Conservation (phyloP, 2,113 vertebrate genomes). For the Astur gentilis region DNA sequence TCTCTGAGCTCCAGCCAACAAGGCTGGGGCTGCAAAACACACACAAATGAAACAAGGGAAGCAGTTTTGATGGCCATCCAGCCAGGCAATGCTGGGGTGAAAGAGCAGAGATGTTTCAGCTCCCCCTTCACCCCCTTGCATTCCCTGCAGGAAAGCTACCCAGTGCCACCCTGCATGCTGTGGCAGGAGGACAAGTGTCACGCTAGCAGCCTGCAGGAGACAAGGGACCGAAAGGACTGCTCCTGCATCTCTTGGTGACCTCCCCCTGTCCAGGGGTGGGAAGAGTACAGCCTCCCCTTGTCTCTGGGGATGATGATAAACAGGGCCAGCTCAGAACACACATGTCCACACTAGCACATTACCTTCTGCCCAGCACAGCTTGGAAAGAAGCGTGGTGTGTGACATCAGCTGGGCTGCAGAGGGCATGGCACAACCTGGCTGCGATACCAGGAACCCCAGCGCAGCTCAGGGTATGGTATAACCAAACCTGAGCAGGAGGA, state of each 20-base stretch:
- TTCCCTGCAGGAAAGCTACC: too few species aligned
- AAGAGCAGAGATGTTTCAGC: neutral
- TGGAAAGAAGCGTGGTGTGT: accelerated
- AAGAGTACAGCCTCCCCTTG: neutral
- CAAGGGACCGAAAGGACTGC: neutral
- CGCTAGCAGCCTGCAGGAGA: neutral
- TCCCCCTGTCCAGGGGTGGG: neutral
- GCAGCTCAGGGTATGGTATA: neutral
- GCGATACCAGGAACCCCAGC: accelerated
- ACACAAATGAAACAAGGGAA: accelerated
- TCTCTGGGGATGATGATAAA: neutral
- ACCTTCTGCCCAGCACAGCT: neutral
- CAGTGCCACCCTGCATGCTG: neutral
- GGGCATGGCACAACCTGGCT: accelerated
- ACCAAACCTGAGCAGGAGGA: neutral
- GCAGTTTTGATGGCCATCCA: neutral
- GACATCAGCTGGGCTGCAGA: accelerated
- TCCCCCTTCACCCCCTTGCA: accelerated
- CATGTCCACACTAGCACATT: accelerated
- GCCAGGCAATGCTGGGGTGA: accelerated
- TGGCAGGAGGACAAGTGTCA: neutral
- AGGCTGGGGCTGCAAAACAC: neutral
- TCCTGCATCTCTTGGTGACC: accelerated
- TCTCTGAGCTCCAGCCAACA: neutral
- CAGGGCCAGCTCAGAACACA: neutral